A percentile compares a stretch with the other conserved stretches of the same genome.
Conservation (phyloP, 2,888 invertebrate genomes). For the Brachypterus glaber region DNA sequence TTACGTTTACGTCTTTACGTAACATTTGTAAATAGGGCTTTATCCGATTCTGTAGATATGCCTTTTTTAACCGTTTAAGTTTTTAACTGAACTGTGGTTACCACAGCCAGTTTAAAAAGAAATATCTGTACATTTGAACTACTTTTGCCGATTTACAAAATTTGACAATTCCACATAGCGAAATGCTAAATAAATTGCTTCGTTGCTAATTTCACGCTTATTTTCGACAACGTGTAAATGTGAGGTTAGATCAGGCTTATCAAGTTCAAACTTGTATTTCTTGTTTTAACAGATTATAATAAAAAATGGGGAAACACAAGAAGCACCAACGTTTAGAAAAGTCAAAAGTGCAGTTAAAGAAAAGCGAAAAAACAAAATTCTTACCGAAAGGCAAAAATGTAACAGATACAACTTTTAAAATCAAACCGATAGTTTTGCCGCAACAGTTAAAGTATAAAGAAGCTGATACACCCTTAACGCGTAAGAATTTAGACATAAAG, state of each 20-base stretch:
- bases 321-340: conserved; percentile 74
- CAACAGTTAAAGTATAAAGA: conserved; percentile 57
- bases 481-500: conserved; percentile 58
- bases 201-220: no score
- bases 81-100: no score
- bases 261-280: no score
- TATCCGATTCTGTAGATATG: no score
- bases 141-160: no score
- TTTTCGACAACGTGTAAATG: conserved; percentile 1
- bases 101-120: no score
- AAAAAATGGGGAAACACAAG: conserved; percentile 54
- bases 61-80: no score
- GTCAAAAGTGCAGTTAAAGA: conserved; percentile 79
- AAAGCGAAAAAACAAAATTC: conserved; percentile 48
- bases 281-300: not conserved
- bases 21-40: no score
- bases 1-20: no score
- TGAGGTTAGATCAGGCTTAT: conserved; percentile 5
- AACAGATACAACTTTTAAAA: conserved; percentile 81
- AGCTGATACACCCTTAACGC: conserved; percentile 50
- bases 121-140: no score
- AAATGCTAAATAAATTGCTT: no score
- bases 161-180: no score
- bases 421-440: conserved; percentile 74
- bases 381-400: conserved; percentile 82